These are phyloP conservation scores for Silurus aristotelis DNA, from an alignment of 2,797 vertebrate species.

Conservation along the genomic window DNA sequence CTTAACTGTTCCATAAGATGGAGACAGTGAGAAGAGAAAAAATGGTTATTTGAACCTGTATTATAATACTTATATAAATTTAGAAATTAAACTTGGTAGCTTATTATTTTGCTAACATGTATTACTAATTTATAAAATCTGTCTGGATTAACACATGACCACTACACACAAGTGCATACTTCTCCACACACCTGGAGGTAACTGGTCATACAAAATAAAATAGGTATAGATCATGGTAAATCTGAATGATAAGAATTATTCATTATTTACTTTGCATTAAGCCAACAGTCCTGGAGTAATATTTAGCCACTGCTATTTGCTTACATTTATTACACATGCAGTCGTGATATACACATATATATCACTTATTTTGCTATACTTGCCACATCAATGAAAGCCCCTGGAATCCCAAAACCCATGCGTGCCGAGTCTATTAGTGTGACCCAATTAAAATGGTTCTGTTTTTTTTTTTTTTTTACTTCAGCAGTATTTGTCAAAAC, in stretches of 20 bases:
- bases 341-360: not conserved
- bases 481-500: not conserved
- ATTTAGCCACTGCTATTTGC: not conserved
- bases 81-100: not conserved
- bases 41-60: not conserved
- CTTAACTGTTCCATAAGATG: no score
- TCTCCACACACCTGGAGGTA: not conserved
- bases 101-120: not conserved
- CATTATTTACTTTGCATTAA: not conserved
- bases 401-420: not conserved
- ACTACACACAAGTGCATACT: not conserved
- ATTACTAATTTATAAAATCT: not conserved
- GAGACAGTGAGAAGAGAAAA: no score
- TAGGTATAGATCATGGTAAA: not conserved
- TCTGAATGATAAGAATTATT: not conserved
- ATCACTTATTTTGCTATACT: not conserved
- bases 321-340: not conserved
- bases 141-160: not conserved
- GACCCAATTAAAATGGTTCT: not conserved
- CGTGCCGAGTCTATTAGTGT: not conserved
- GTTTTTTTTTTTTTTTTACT: not conserved
- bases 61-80: not conserved
- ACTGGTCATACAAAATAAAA: not conserved
- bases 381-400: not conserved
- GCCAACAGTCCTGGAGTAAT: not conserved